Evolutionary conservation across 2,888 invertebrate species (phyloP).

Genomic region (Dryomyza anilis): DNA sequence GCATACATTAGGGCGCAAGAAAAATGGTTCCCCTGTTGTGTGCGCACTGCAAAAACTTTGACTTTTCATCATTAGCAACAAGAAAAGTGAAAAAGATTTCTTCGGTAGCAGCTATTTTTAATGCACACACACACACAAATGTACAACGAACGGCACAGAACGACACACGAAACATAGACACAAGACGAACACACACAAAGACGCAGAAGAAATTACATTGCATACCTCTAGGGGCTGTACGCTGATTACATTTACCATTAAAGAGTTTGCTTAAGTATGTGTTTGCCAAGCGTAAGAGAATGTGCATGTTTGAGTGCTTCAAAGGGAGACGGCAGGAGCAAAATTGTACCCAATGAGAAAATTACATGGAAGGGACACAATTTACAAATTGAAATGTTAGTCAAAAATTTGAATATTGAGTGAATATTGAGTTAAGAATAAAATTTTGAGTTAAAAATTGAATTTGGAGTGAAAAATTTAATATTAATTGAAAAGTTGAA

Average conservation of each 20-base stretch:
- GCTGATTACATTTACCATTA: constrained; percentile 14
- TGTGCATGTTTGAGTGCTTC: neutral
- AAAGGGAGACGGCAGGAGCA: too few relatives aligned
- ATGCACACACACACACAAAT: neutral
- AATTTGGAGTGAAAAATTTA: too few relatives aligned
- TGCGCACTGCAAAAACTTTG: neutral
- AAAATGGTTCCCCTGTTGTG: constrained; percentile 3
- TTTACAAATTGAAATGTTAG: too few relatives aligned
- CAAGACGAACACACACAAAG: neutral
- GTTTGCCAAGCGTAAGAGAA: neutral
- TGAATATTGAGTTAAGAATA: too few relatives aligned
- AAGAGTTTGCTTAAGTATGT: neutral
- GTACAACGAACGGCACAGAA: too few relatives aligned
- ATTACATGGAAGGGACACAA: too few relatives aligned
- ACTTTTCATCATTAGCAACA: constrained; percentile 21
- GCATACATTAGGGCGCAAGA: constrained; percentile 18
- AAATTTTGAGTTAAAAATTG: too few relatives aligned
- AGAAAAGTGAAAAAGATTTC: constrained; percentile 18
- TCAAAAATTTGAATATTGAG: too few relatives aligned
- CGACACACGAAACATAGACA: neutral
- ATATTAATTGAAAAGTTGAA: too few relatives aligned
- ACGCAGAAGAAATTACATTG: constrained; percentile 4
- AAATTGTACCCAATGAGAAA: too few relatives aligned
- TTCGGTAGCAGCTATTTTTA: constrained; percentile 16
- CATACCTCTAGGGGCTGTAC: constrained; percentile 15